These are phyloP conservation scores for Oryctolagus cuniculus DNA, from an alignment of 2,113 vertebrate genomes.

Conservation along the genomic window mOryCun1.1 NC_091432.1:18072501-18073000, in stretches of 20 bases:
- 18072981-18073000: too few relatives aligned
- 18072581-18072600: neutral
- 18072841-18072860: too few relatives aligned
- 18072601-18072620: neutral
- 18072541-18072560: neutral
- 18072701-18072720: neutral
- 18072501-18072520: neutral
- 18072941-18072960: too few relatives aligned
- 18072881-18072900: too few relatives aligned
- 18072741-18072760: neutral
- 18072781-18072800: too few relatives aligned
- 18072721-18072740: neutral
- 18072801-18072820: too few relatives aligned
- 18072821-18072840: too few relatives aligned
- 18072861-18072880: too few relatives aligned
- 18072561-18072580: neutral
- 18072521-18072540: neutral
- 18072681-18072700: neutral
- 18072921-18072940: too few relatives aligned
- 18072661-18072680: neutral
- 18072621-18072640: neutral
- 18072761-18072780: too few relatives aligned
- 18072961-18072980: too few relatives aligned
- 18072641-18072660: neutral
- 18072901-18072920: too few relatives aligned